Evolutionary conservation across 2,888 invertebrate genomes (phyloP).

Genomic region (Diarsia mendica): DNA sequence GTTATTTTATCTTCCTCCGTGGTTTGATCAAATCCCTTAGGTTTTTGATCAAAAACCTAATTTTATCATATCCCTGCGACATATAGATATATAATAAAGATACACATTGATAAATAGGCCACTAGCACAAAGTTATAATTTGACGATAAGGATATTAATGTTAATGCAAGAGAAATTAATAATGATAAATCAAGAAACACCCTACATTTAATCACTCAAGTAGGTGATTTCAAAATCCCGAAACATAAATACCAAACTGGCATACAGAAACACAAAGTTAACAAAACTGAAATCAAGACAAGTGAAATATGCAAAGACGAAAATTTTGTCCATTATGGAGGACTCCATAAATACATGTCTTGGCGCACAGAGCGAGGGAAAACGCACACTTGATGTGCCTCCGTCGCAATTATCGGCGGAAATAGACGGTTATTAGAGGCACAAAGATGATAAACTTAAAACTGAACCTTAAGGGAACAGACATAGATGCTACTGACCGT

Average conservation of each 20-base stretch:
- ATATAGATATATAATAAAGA: no score
- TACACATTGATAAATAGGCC: no score
- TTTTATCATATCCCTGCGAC: no score
- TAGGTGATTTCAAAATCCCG: neutral
- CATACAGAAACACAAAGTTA: slow-evolving; percentile 16
- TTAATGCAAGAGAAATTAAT: neutral
- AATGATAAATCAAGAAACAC: slow-evolving; percentile 16
- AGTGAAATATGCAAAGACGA: slow-evolving; percentile 65
- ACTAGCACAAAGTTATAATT: neutral
- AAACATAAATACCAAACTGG: slow-evolving; percentile 10
- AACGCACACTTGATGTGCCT: slow-evolving; percentile 76
- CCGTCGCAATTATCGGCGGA: slow-evolving; percentile 75
- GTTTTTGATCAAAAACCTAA: no score
- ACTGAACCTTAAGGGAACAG: slow-evolving; percentile 39
- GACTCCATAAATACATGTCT: slow-evolving; percentile 63
- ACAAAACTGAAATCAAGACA: slow-evolving; percentile 43
- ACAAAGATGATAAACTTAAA: slow-evolving; percentile 23
- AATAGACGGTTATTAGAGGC: slow-evolving; percentile 61
- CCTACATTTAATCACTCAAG: slow-evolving; percentile 1
- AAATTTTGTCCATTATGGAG: slow-evolving; percentile 59
- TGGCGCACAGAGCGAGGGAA: slow-evolving; percentile 70
- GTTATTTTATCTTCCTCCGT: no score
- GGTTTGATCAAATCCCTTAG: no score
- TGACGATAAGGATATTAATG: neutral
- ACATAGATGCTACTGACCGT: slow-evolving; percentile 10